Evolutionary conservation across 2,888 invertebrate species (phyloP).

Genomic region (Polia nebulosa): DNA sequence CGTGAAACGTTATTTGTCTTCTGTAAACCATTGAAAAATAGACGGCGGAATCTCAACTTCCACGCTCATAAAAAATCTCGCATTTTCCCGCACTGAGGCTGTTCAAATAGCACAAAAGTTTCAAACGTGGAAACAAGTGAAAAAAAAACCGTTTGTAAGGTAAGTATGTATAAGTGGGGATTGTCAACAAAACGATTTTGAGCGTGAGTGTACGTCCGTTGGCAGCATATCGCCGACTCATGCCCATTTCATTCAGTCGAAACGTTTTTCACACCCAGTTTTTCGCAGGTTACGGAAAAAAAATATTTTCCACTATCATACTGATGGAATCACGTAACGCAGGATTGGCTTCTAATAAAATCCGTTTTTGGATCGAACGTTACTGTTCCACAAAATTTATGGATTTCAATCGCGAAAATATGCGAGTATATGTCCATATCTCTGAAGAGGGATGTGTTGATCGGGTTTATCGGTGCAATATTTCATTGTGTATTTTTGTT

Average conservation of each 20-base stretch:
- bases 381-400: conserved; percentile 55
- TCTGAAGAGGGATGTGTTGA: conserved; percentile 6
- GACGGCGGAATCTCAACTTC: conserved; percentile 52
- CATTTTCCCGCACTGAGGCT: conserved; percentile 55
- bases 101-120: conserved; percentile 66
- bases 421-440: conserved; percentile 17
- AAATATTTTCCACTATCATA: conserved; percentile 63
- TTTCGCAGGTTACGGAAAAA: conserved; percentile 62
- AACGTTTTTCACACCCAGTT: conserved; percentile 70
- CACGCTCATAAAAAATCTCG: conserved; percentile 56
- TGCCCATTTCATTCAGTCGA: conserved; percentile 73
- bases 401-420: conserved; percentile 52
- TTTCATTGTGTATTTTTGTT: conserved; percentile 14
- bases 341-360: conserved; percentile 58
- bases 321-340: conserved; percentile 64
- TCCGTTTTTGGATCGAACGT: conserved; percentile 43
- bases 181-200: conserved; percentile 73
- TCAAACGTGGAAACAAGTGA: conserved; percentile 67
- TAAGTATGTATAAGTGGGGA: conserved; percentile 64
- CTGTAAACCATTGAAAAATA: conserved; percentile 60
- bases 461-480: conserved; percentile 26
- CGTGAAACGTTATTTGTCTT: conserved; percentile 56
- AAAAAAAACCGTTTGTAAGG: conserved; percentile 61
- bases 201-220: conserved; percentile 66
- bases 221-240: conserved; percentile 70